Conservation (phyloP, 2,113 vertebrate species). For the Eleginops maclovinus region DNA sequence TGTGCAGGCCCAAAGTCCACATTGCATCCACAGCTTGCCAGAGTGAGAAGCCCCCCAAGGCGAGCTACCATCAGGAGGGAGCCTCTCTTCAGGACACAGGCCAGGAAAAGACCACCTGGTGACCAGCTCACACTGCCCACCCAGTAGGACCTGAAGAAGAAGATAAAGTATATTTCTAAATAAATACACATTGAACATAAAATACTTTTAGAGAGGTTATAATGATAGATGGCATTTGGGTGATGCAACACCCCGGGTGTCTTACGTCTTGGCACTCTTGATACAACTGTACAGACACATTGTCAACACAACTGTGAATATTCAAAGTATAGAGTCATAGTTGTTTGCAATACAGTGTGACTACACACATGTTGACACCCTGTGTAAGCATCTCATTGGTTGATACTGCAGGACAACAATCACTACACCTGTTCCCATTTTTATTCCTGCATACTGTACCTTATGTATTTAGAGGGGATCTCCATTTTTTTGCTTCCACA, state of each 20-base stretch:
- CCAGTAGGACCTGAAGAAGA: slow-evolving; percentile 93
- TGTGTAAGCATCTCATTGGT: neutral
- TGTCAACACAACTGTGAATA: neutral
- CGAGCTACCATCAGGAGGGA: slow-evolving; percentile 90
- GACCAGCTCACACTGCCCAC: slow-evolving; percentile 92
- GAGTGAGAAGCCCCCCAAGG: slow-evolving; percentile 89
- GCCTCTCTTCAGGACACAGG: slow-evolving; percentile 94
- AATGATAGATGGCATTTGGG: neutral
- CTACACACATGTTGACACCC: neutral
- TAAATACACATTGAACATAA: neutral
- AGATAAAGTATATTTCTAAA: neutral
- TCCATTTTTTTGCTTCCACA: slow-evolving; percentile 88
- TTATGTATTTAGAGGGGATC: slow-evolving; percentile 87
- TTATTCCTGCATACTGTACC: slow-evolving; percentile 78
- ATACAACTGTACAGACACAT: neutral
- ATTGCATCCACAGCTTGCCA: slow-evolving; percentile 90
- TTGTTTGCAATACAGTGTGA: neutral
- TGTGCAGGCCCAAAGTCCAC: slow-evolving; percentile 95
- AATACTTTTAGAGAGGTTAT: neutral
- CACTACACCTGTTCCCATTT: neutral
- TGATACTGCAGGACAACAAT: neutral
- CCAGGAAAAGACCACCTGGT: slow-evolving; percentile 89
- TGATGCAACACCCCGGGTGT: neutral
- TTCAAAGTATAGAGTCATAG: neutral
- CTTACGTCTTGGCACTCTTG: neutral